Conservation (phyloP, 2,797 vertebrate genomes). For the Amblyraja radiata region DNA sequence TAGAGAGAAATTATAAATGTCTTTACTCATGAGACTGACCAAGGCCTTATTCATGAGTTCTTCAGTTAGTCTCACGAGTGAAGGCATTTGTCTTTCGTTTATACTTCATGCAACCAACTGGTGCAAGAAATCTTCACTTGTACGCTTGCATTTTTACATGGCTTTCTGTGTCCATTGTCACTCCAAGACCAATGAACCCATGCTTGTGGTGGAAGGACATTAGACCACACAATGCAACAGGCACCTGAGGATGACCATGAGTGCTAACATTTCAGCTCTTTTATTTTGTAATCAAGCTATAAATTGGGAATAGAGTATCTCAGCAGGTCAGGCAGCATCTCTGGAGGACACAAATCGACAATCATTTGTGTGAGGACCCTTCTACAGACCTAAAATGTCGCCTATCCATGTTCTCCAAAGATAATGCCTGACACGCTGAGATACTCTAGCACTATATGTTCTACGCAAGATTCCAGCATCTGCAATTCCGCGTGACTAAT, state of each 20-base stretch:
- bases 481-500: too few species aligned
- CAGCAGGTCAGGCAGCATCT: too few species aligned
- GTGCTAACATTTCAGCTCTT: not conserved
- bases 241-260: not conserved
- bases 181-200: not conserved
- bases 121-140: not conserved
- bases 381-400: too few species aligned
- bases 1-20: not conserved
- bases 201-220: not conserved
- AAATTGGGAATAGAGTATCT: not conserved
- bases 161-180: not conserved
- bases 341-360: too few species aligned
- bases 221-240: not conserved
- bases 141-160: not conserved
- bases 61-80: not conserved
- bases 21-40: not conserved
- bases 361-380: too few species aligned
- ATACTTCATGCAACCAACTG: not conserved
- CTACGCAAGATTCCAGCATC: too few species aligned
- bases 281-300: not conserved
- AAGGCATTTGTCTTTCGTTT: not conserved
- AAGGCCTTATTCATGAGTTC: not conserved
- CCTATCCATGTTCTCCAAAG: too few species aligned
- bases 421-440: not conserved
- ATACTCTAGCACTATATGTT: too few species aligned